Evolutionary conservation across 1,140 invertebrate species (phyloP).

Genomic region (Pollicipes pollicipes): DNA sequence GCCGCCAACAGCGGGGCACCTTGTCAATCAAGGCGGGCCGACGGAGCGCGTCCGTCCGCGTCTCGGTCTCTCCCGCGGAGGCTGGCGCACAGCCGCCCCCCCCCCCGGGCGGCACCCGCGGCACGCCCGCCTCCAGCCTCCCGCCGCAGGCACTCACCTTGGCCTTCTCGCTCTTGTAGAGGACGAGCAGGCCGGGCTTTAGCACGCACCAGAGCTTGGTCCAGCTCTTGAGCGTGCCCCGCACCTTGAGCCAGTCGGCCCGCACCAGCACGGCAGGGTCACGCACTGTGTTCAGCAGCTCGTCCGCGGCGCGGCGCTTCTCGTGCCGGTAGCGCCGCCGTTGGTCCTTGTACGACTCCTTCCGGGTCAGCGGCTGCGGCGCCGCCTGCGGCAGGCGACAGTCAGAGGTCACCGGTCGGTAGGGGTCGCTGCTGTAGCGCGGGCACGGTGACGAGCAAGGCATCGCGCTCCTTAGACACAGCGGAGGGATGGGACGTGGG

Average conservation of each 20-base stretch:
- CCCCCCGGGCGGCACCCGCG: no score
- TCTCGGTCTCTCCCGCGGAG: no score
- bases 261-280: constrained; percentile 19
- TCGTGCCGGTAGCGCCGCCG: constrained; percentile 76
- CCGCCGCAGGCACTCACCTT: constrained; percentile 39
- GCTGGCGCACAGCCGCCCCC: no score
- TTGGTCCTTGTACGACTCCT: constrained; percentile 75
- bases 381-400: not conserved
- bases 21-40: no score
- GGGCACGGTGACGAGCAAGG: no score
- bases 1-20: no score
- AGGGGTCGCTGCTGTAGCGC: no score
- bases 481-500: no score
- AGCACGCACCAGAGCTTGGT: constrained; percentile 88
- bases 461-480: no score
- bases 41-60: no score
- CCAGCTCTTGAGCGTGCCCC: constrained; percentile 85
- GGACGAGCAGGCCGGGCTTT: constrained; percentile 70
- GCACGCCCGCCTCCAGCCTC: no score
- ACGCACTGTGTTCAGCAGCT: constrained; percentile 66
- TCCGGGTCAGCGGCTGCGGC: constrained; percentile 38
- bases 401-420: no score
- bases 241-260: constrained; percentile 42
- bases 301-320: constrained; percentile 75
- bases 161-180: constrained; percentile 79